phyloP scores from a whole-genome alignment of 2,888 invertebrate species.

The Ctena decussata region DNA sequence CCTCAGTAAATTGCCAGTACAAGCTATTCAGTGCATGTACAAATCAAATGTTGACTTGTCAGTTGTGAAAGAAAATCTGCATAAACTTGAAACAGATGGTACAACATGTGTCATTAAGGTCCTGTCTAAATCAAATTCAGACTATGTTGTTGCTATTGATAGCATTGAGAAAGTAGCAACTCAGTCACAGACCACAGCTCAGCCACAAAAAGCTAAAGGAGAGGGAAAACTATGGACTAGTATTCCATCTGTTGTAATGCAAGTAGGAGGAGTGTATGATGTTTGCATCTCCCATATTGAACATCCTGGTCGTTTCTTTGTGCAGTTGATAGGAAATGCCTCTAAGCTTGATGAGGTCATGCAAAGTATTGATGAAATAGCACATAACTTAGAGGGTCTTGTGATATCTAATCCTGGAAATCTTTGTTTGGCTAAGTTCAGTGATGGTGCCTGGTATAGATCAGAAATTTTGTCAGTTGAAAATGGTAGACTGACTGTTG shows the following conservation, averaged over 20 bases:
- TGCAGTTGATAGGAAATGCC: conserved; percentile 69
- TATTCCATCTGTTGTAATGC: conserved; percentile 55
- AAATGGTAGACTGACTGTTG: conserved; percentile 45
- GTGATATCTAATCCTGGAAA: conserved; percentile 41
- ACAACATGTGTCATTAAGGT: conserved; percentile 52
- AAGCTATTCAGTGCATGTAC: conserved; percentile 68
- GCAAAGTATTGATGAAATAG: conserved; percentile 63
- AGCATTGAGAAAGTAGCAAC: conserved; percentile 52
- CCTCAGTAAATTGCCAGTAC: conserved; percentile 63
- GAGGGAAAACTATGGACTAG: conserved; percentile 41
- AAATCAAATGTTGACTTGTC: conserved; percentile 50
- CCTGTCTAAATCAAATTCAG: conserved; percentile 47
- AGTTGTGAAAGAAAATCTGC: conserved; percentile 60
- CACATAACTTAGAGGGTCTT: conserved; percentile 54
- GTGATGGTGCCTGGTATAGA: conserved; percentile 68
- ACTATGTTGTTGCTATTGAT: conserved; percentile 63
- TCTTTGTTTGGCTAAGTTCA: conserved; percentile 66
- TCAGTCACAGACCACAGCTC: conserved; percentile 5
- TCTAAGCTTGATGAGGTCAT: conserved; percentile 65
- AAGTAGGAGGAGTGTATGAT: conserved; percentile 65
- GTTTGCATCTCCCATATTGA: conserved; percentile 67
- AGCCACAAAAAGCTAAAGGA: not conserved
- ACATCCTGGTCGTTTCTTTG: conserved; percentile 67
- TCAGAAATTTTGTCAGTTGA: conserved; percentile 47
- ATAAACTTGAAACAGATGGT: conserved; percentile 56